Percentiles rank a stretch among this genome's conserved stretches.
phyloP scores from a whole-genome alignment of 1,140 invertebrate genomes.

The Xylocopa sonorina region DNA sequence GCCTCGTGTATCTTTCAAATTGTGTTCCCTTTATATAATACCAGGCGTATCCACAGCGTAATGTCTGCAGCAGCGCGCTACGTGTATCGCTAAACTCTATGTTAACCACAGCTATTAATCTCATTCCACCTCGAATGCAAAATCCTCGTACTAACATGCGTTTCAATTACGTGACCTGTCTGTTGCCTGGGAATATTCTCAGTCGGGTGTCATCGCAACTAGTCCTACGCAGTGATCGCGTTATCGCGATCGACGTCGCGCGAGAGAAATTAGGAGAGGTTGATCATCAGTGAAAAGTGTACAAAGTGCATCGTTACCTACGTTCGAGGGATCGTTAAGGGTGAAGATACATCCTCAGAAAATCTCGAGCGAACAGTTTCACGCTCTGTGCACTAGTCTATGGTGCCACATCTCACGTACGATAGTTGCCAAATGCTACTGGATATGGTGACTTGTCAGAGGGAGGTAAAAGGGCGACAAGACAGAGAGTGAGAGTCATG shows the following conservation, averaged over 20 bases:
- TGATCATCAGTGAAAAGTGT: background rate
- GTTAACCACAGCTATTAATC: background rate
- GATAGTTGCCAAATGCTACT: background rate
- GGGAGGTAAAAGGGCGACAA: background rate
- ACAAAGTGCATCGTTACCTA: background rate
- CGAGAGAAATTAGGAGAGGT: background rate
- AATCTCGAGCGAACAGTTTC: background rate
- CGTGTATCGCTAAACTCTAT: slow-evolving; percentile 13
- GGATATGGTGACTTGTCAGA: background rate
- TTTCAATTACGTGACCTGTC: background rate
- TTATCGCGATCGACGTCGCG: background rate
- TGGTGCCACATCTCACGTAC: background rate
- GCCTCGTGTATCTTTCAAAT: background rate
- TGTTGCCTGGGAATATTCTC: background rate
- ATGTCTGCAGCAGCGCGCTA: background rate
- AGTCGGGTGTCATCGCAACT: background rate
- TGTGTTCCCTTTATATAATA: background rate
- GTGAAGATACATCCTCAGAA: background rate
- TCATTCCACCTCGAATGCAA: slow-evolving; percentile 9
- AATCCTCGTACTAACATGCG: slow-evolving; percentile 28
- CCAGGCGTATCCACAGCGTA: background rate
- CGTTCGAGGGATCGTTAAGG: background rate
- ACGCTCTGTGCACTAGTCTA: background rate
- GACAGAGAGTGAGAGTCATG: slow-evolving; percentile 40
- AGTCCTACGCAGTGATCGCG: background rate